Evolutionary conservation across 2,113 vertebrate species (phyloP), one percentile per base, ranked within the genome.

Genomic region (Aspidoscelis tigris): DNA sequence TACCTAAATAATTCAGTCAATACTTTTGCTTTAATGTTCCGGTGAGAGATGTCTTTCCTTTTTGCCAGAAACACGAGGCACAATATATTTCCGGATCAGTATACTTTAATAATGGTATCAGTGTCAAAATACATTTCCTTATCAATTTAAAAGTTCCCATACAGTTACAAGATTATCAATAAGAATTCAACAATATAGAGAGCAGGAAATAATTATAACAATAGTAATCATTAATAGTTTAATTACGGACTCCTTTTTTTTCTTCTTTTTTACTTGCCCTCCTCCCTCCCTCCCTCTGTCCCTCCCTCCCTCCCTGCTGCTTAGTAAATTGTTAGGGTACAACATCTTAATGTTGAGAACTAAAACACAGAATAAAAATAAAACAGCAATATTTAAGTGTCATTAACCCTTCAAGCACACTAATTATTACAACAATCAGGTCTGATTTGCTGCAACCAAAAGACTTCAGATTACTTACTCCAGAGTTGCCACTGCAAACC

Each of bases 41-140:
- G 92, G 64, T 79, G 87, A 91, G 84, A 91, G 18, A 61, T 87
- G 87, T 61, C 78, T 73, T 73, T 61, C 89, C 92, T 39, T 85
- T 85, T 91, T 93, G 91, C 86, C 91, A 89, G 84, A 95, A 96
- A 93, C 1, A 92, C 89, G 88, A 94, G 91, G 90, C 93, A 93
- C 87, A 92, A 93, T 88, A 91, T 88, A 88, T 80, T 93, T 96
- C 76, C 97, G 93, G 96, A 97, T 98, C 97, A 97, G 96, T 98
- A 98, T 97, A 96, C 95, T 99, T 99, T 99, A 99, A 98, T 98
- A 61, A 97, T 97, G 95, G 96, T 97, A 98, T 97, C 97, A 98
- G 97, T 99, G 98, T 98, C 97, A 98, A 97, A 98, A 99, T 97
- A 98, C 97, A 98, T 97, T 97, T 97, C 96, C 95, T 97, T 97